Evolutionary conservation across 1,140 invertebrate species (phyloP).

Genomic region (Dicyema japonicum): DNA sequence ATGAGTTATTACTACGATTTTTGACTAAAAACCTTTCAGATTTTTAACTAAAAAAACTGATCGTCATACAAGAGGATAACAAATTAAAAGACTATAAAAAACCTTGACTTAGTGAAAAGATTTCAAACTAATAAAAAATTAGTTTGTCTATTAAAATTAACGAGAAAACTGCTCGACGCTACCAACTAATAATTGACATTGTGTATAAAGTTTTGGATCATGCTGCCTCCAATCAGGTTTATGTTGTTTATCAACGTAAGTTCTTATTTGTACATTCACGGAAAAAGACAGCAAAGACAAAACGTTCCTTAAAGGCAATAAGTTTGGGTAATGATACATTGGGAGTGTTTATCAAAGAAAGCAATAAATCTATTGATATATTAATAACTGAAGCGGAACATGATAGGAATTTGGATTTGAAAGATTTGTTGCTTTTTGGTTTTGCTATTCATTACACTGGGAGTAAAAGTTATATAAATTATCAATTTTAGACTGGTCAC

Average conservation of each 20-base stretch:
- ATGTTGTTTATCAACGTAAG: too few relatives aligned
- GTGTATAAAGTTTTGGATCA: slow-evolving; percentile 97
- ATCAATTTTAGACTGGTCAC: slow-evolving; percentile 76
- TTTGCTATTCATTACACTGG: slow-evolving; percentile 99
- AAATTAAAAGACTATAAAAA: too few relatives aligned
- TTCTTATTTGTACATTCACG: slow-evolving; percentile 96
- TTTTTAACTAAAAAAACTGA: too few relatives aligned
- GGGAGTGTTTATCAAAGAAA: slow-evolving; percentile 65
- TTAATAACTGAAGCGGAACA: slow-evolving; percentile 59
- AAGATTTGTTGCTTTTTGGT: slow-evolving; percentile 79
- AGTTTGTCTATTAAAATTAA: too few relatives aligned
- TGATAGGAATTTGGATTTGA: slow-evolving; percentile 51
- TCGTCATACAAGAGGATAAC: too few relatives aligned
- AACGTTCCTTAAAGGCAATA: slow-evolving; percentile 65
- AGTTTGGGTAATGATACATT: slow-evolving; percentile 86
- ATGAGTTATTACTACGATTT: too few relatives aligned
- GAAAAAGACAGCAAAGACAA: slow-evolving; percentile 91
- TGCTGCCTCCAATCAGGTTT: slow-evolving; percentile 74
- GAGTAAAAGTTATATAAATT: too few relatives aligned
- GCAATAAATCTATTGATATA: slow-evolving; percentile 80
- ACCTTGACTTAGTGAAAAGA: too few relatives aligned
- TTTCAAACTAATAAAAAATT: too few relatives aligned
- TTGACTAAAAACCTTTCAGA: too few relatives aligned
- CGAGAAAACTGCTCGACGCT: too few relatives aligned
- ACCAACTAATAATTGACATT: too few relatives aligned